Evolutionary conservation across 2,113 vertebrate species (phyloP), one percentile per base, ranked within the genome.

Genomic region (Ceratotherium simum): DNA sequence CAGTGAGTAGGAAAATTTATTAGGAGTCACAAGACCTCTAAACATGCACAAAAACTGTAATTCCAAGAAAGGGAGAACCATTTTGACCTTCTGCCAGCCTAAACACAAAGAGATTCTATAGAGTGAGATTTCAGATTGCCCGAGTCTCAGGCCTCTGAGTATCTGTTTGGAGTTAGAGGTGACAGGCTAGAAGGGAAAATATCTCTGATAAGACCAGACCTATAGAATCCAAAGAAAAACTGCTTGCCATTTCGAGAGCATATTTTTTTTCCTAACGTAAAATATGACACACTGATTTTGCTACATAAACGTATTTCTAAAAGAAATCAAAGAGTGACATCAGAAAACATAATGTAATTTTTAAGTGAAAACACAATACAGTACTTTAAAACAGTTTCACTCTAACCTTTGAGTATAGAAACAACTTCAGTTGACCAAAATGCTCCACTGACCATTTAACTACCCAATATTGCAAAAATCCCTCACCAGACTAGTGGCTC

Each of bases 281-380:
- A 96, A 88, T 54, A 64, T 79, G 25, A 73, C 36, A 94, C 31
- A 79, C 36, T 96, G 31, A 93, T 89, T 95, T 81, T 82, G 29
- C n/a, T 78, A 93, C 48, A 82, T 78, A 78, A 83, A 87, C 10
- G 65, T 83, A 90, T 92, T 92, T 65, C 18, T 69, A 64, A 72
- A 95, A 95, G 46, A 87, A 91, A 82, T 7, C 23, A 96, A 90
- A 96, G 20, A 29, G 8, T 25, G 20, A 82, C 14, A 86, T 36
- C 46, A 96, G 54, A 94, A 91, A 94, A 48, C 20, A 56, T 56
- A 84, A 95, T 58, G 4, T 29, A 81, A 5, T 75, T 96, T 89
- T 16, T 84, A 95, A 69, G 20, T 60, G 23, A 92, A 86, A 79
- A 51, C 48, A 85, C 7, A 65, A 67, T 73, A 42, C 0, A 79